Conservation (phyloP, 2,797 vertebrate genomes). For the Sebastes reedi region DNA sequence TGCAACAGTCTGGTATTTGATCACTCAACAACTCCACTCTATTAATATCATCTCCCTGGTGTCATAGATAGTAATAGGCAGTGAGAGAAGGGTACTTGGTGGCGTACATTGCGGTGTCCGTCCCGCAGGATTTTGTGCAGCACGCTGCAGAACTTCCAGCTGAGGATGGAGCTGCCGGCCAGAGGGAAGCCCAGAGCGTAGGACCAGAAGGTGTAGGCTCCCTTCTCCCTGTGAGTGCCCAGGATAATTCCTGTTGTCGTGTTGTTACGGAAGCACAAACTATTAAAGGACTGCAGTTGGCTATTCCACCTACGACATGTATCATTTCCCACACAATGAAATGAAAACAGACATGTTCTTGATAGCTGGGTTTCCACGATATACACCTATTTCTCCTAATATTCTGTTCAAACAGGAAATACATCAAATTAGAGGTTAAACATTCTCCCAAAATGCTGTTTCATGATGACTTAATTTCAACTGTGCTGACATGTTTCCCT, state of each 20-base stretch:
- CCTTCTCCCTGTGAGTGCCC: slow-evolving; percentile 96
- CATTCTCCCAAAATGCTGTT: background rate
- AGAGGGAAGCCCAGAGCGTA: slow-evolving; percentile 93
- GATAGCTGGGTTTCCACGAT: background rate
- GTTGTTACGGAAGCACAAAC: slow-evolving; percentile 77
- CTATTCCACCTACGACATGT: background rate
- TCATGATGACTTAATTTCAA: background rate
- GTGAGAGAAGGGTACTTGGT: background rate
- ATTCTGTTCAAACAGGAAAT: background rate
- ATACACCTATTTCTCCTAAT: background rate
- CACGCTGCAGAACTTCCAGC: slow-evolving; percentile 99
- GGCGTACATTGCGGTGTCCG: slow-evolving; percentile 92
- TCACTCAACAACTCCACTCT: background rate
- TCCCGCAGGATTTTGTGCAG: slow-evolving; percentile 96
- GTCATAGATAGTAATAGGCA: background rate
- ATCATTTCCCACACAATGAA: background rate
- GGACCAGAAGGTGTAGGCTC: slow-evolving; percentile 97
- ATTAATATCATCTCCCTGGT: background rate
- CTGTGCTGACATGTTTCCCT: background rate
- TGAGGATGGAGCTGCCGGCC: slow-evolving; percentile 92
- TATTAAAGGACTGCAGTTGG: background rate
- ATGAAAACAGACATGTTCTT: background rate
- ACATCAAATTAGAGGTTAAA: background rate
- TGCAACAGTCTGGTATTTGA: background rate
- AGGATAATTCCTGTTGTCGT: slow-evolving; percentile 90